Base-by-base conservation (phyloP, 2,888 invertebrate species). In the Dioctria rufipes region DNA sequence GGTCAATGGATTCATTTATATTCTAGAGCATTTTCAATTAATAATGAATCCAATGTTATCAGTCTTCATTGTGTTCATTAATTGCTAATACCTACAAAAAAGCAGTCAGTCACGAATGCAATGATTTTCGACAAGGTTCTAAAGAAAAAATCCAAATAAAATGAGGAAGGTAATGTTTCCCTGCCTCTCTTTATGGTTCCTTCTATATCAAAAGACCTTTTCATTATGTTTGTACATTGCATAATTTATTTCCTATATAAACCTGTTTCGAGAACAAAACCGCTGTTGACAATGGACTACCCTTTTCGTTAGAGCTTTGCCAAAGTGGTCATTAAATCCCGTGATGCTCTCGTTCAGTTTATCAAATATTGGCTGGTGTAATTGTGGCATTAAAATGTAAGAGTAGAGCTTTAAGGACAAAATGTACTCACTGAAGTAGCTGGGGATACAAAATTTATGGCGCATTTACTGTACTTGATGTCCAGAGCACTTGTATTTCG, bases 11-110 rank as follows among this genome's bases (percentile, higher is more conserved):
- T 54, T 71, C 39, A 71, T 54, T 71, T 71, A n/a, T 54, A 54
- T 71, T 71, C 71, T 9, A 54, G n/a, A n/a, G 54, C 71, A 71
- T 71, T 71, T 71, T 71, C 54, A 71, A 54, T 71, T 71, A 71
- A 54, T 71, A 71, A 54, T 71, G 54, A 54, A 54, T 54, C 9
- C 4, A 37, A 51, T 9, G 54, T 71, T 71, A 54, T 71, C 71
- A 71, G 54, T n/a, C 13, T 39, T 54, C 25, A 71, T 51, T 71
- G 51, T 71, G 11, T 9, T 49, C 25, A 25, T 25, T 25, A 25
- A 25, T 25, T 3, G 65, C 5, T 5, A 8, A 25, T 42, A 65
- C 39, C 65, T 65, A n/a, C 42, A 3, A 5, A 65, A 42, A 42
- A 4, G 65, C 65, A 42, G 39, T 65, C n/a, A 65, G 65, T 11